A percentile compares a stretch with the other conserved stretches of the same genome.
Conservation (phyloP, 2,888 invertebrate genomes). For the Allacma fusca region DNA sequence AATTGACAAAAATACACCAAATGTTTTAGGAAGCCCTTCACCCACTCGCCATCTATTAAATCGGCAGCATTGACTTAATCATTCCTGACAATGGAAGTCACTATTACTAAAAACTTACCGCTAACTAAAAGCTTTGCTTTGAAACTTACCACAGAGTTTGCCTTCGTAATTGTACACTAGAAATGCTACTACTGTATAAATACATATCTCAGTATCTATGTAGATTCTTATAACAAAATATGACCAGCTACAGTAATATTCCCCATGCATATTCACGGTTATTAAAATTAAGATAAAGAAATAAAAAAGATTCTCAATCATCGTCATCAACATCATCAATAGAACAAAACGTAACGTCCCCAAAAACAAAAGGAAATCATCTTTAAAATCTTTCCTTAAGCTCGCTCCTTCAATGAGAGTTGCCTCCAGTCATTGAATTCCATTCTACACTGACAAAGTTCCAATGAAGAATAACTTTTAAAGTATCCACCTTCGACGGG, state of each 20-base stretch:
- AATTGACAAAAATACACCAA: constrained; percentile 27
- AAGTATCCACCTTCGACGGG: constrained; percentile 22
- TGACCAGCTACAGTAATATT: too few species aligned
- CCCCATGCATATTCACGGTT: too few species aligned
- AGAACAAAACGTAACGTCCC: too few species aligned
- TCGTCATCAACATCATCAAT: background rate
- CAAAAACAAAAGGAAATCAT: background rate
- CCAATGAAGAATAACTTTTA: background rate
- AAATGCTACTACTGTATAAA: too few species aligned
- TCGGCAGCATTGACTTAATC: constrained; percentile 22
- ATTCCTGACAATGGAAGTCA: constrained; percentile 6
- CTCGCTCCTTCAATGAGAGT: too few species aligned
- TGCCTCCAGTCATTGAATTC: background rate
- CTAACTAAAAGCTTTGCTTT: too few species aligned
- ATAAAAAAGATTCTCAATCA: background rate
- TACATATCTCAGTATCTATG: too few species aligned
- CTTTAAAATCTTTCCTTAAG: too few species aligned
- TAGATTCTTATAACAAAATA: too few species aligned
- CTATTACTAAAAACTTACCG: background rate
- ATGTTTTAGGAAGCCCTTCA: constrained; percentile 30
- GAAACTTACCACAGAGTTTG: too few species aligned
- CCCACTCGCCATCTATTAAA: constrained; percentile 28
- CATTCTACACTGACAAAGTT: background rate
- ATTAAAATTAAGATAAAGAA: too few species aligned
- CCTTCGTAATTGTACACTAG: too few species aligned